A percentile compares a stretch with the other conserved stretches of the same genome.
These are phyloP conservation scores for Mesochorus sp. DNA, from an alignment of 2,888 invertebrate genomes.

Conservation along the genomic window DNA sequence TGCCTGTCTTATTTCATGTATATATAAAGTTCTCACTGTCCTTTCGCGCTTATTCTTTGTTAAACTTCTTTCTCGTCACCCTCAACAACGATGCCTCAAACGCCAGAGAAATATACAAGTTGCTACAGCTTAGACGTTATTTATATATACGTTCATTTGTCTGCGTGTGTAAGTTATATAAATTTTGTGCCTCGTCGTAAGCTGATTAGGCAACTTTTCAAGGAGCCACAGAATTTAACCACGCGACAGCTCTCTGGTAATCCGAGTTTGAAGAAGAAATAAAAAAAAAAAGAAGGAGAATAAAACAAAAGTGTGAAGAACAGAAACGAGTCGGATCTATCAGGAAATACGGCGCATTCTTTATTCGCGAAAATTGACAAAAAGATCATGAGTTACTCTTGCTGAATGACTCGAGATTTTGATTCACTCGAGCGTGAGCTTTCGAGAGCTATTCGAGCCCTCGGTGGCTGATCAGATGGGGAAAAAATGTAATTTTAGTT, in stretches of 20 bases:
- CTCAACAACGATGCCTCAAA: slow-evolving; percentile 31
- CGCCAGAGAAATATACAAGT: slow-evolving; percentile 36
- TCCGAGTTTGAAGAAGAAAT: slow-evolving; percentile 49
- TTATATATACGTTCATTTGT: no score
- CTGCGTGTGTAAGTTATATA: no score
- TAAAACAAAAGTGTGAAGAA: slow-evolving; percentile 24
- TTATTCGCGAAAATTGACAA: background rate
- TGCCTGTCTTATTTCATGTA: slow-evolving; percentile 2
- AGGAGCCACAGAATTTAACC: slow-evolving; percentile 66
- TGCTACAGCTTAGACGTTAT: slow-evolving; percentile 48
- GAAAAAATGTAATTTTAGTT: slow-evolving; percentile 16
- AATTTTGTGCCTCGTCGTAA: slow-evolving; percentile 59
- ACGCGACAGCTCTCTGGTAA: slow-evolving; percentile 49
- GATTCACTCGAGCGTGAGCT: slow-evolving; percentile 30
- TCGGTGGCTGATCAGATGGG: slow-evolving; percentile 12
- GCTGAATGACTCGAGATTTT: slow-evolving; percentile 46
- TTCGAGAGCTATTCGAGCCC: background rate
- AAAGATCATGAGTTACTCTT: slow-evolving; percentile 23
- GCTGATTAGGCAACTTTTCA: slow-evolving; percentile 70
- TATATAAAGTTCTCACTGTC: slow-evolving; percentile 10
- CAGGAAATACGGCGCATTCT: background rate
- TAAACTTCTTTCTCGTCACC: slow-evolving; percentile 22
- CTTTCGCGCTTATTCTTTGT: slow-evolving; percentile 22
- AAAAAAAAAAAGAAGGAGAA: slow-evolving; percentile 15
- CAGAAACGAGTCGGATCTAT: slow-evolving; percentile 24